Evolutionary conservation across 2,797 vertebrate species (phyloP), one percentile per base, ranked within the genome.

Genomic region (Cyprinodon diabolis): DNA sequence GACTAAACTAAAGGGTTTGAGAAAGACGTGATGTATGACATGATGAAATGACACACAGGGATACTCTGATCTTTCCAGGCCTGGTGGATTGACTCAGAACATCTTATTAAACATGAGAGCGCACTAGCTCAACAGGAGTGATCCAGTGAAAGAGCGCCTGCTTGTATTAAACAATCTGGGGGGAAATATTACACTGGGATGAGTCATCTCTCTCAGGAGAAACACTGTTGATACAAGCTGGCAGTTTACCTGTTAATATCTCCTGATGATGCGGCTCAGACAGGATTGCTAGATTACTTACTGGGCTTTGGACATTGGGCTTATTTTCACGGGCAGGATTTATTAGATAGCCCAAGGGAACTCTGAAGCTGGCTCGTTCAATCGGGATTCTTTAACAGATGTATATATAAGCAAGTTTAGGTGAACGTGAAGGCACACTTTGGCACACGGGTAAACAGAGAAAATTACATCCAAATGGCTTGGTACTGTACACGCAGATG

Each of bases 191-290:
- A 87, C 25, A 79, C 80, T 65, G 52, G 47, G 72, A 74, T 91
- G 90, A 91, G 62, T 93, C 90, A 92, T 83, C 75, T 86, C 79
- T 87, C 80, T 81, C 66, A 87, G 85, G 87, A 86, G 80, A 83
- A 60, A 84, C 72, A 71, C 5, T 86, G 78, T 90, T 87, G 86
- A 92, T 90, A 81, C 78, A 78, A 80, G 75, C 80, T 90, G 89
- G 86, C 86, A 84, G 79, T 89, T 86, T 86, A 90, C 87, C 87
- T 90, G 84, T 78, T 84, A 74, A 85, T 82, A 81, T 86, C 67
- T 82, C 65, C 66, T 76, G 72, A 72, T 79, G 67, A 66, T 73
- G 45, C 45, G 43, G 72, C 5, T 47, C 62, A 74, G 71, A 79
- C 57, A 82, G 82, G 83, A 67, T 77, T 71, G 81, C 74, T 66